phyloP scores from a whole-genome alignment of 2,113 vertebrate species.

The Danio rerio region GRCz12tu NC_133192.1:26872501-26873000 shows the following conservation, averaged over 20 bases:
- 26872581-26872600: neutral
- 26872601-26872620: constrained; percentile 64
- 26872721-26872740: constrained; percentile 54
- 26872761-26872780: neutral
- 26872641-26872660: constrained; percentile 61
- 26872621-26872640: constrained; percentile 64
- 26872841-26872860: neutral
- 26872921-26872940: neutral
- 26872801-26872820: neutral
- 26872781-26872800: neutral
- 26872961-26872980: neutral
- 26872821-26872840: constrained; percentile 10
- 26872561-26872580: neutral
- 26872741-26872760: constrained; percentile 18
- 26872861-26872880: neutral
- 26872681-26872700: constrained; percentile 67
- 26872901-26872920: neutral
- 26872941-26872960: neutral
- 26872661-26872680: constrained; percentile 57
- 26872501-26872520: constrained; percentile 2
- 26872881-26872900: neutral
- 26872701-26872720: constrained; percentile 57
- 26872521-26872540: constrained; percentile 36
- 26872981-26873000: neutral
- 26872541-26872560: constrained; percentile 51